These are phyloP conservation scores for Bubo blakistoni DNA, from an alignment of 2,113 vertebrate genomes.

Conservation along the genomic window DNA sequence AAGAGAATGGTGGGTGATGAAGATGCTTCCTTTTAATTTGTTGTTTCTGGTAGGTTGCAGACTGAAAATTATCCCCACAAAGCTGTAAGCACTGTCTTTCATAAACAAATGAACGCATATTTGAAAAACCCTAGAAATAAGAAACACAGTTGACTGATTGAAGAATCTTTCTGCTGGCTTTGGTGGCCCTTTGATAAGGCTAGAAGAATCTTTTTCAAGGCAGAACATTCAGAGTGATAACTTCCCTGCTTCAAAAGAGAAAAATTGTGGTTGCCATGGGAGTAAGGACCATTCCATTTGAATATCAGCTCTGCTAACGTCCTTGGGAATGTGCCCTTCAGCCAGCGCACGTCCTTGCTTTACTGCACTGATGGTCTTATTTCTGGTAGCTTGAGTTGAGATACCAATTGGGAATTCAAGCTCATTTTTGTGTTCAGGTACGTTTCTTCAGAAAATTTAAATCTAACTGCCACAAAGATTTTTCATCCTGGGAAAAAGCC, in stretches of 20 bases:
- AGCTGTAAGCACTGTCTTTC: not conserved
- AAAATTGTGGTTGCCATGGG: not conserved
- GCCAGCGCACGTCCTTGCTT: not conserved
- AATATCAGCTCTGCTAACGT: not conserved
- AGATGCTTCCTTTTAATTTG: not conserved
- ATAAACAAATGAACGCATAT: not conserved
- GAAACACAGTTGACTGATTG: not conserved
- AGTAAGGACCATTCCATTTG: not conserved
- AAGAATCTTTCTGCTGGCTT: not conserved
- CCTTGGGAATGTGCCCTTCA: constrained; percentile 18
- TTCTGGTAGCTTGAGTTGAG: not conserved
- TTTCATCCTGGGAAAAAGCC: not conserved
- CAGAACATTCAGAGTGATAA: not conserved
- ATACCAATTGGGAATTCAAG: not conserved
- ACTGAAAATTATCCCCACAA: not conserved
- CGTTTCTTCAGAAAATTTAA: not conserved
- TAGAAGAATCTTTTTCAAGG: not conserved
- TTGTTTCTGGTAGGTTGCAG: not conserved
- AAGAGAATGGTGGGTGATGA: not conserved
- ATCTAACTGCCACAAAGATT: not conserved
- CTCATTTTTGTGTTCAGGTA: not conserved
- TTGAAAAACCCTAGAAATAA: not conserved
- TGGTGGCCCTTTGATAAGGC: not conserved
- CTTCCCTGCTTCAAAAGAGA: constrained; percentile 3
- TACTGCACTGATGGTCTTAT: not conserved